These are phyloP conservation scores for Schizopygopsis pylzovi DNA, from an alignment of 2,797 vertebrate genomes.

Conservation along the genomic window DNA sequence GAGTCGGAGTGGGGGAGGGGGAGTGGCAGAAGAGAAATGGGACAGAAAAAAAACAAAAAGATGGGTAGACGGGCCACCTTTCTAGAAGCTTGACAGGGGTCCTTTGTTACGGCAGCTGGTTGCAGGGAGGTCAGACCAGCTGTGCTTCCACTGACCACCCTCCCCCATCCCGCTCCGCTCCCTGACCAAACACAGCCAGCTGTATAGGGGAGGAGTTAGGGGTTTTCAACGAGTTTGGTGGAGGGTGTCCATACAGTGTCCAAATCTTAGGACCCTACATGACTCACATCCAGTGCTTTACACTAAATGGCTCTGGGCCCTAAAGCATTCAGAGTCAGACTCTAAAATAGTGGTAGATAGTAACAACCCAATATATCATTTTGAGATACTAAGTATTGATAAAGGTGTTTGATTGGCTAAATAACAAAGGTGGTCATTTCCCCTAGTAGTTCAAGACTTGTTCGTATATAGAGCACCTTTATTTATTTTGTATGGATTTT, in stretches of 20 bases:
- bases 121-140: slow-evolving; percentile 79
- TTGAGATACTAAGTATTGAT: background rate
- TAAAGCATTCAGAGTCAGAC: background rate
- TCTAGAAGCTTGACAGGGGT: slow-evolving; percentile 68
- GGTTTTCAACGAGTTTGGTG: slow-evolving; percentile 33
- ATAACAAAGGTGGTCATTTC: too few species aligned
- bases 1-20: slow-evolving; percentile 51
- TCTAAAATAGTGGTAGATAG: background rate
- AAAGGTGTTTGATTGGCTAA: background rate
- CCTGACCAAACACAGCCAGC: slow-evolving; percentile 64
- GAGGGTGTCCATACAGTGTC: slow-evolving; percentile 25
- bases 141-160: slow-evolving; percentile 77
- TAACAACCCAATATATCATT: background rate
- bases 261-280: slow-evolving; percentile 22
- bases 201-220: slow-evolving; percentile 54
- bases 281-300: slow-evolving; percentile 10
- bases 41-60: slow-evolving; percentile 12
- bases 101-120: slow-evolving; percentile 82
- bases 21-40: slow-evolving; percentile 49
- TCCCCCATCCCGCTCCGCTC: slow-evolving; percentile 59
- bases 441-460: too few species aligned
- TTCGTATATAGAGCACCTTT: too few species aligned
- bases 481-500: too few species aligned
- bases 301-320: background rate
- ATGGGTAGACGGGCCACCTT: slow-evolving; percentile 57